Evolutionary conservation across 2,113 vertebrate genomes (phyloP), one percentile per base, ranked within the genome.

Genomic region (Gallinago jamesoni): DNA sequence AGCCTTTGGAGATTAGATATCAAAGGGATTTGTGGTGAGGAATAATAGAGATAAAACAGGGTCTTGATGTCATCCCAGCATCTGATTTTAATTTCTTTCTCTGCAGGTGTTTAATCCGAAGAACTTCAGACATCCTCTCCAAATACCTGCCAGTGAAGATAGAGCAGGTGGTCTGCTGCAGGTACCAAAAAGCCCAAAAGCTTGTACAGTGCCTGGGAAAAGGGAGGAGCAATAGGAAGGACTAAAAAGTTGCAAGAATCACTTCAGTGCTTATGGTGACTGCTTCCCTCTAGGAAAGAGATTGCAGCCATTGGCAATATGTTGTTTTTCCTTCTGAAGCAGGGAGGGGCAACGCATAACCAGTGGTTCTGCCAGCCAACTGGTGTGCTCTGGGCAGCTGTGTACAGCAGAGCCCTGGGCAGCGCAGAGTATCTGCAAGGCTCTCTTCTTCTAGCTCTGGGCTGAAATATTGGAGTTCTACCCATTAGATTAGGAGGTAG

Each of bases 141-240:
- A 99, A 99, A 96, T 99, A 99, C 90, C 98, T 99, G n/a, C 99
- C 99, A 1, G 99, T 99, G 96, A 99, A 99, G 96, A 98, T 99
- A 12, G 99, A 99, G 91, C 99, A 99, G 91, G 99, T 99, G 72
- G 99, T 99, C 57, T 99, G 99, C 95, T 99, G 99, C 98, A 99
- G 99, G 99, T 99, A 98, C 57, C 56, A 20, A 25, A 89, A 84
- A 72, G n/a, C 50, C 56, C 16, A 28, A 89, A 84, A 64, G 33
- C 83, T 33, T 47, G 14, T 78, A 12, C 31, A 80, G 7, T 93
- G 47, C 50, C 63, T 92, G 76, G 52, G 84, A 52, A 74, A 84
- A 2, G 21, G 24, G 48, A 45, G 19, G 39, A 96, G 10, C n/a
- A 80, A 35, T 3, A 69, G 76, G 43, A 78, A 73, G 37, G 60